phyloP scores from a whole-genome alignment of 2,888 invertebrate species.

The Drosophila borealis region DNA sequence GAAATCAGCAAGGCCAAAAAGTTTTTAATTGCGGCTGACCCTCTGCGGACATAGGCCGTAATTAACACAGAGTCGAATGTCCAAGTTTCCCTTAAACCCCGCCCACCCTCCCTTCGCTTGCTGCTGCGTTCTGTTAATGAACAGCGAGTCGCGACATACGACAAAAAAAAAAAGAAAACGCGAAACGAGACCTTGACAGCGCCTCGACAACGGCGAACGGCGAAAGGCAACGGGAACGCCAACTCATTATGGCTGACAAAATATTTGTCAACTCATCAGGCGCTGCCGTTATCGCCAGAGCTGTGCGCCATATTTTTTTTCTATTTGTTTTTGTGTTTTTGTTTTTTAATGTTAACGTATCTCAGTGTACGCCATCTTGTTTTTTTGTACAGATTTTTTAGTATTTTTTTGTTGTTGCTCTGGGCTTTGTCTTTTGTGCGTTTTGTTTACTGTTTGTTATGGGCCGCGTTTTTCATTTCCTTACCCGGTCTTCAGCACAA shows the following conservation, averaged over 20 bases:
- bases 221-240: slow-evolving; percentile 23
- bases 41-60: slow-evolving; percentile 61
- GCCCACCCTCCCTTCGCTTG: neutral
- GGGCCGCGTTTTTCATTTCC: slow-evolving; percentile 34
- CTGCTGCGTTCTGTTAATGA: slow-evolving; percentile 44
- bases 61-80: slow-evolving; percentile 62
- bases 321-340: slow-evolving; percentile 12
- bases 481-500: slow-evolving; percentile 8
- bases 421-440: slow-evolving; percentile 29
- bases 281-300: slow-evolving; percentile 44
- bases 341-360: slow-evolving; percentile 12
- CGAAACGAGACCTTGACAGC: slow-evolving; percentile 20
- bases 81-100: neutral
- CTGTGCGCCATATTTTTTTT: slow-evolving; percentile 30
- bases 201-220: slow-evolving; percentile 7
- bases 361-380: slow-evolving; percentile 42
- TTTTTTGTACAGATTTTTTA: slow-evolving; percentile 30
- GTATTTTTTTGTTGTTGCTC: slow-evolving; percentile 11
- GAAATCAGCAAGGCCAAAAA: slow-evolving; percentile 42
- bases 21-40: slow-evolving; percentile 67
- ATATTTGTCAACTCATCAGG: slow-evolving; percentile 80
- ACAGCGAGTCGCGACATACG: slow-evolving; percentile 26
- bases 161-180: slow-evolving; percentile 28
- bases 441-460: slow-evolving; percentile 49
- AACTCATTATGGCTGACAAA: slow-evolving; percentile 77